phyloP scores from a whole-genome alignment of 2,888 invertebrate genomes.

The Caenorhabditis virilis region DNA sequence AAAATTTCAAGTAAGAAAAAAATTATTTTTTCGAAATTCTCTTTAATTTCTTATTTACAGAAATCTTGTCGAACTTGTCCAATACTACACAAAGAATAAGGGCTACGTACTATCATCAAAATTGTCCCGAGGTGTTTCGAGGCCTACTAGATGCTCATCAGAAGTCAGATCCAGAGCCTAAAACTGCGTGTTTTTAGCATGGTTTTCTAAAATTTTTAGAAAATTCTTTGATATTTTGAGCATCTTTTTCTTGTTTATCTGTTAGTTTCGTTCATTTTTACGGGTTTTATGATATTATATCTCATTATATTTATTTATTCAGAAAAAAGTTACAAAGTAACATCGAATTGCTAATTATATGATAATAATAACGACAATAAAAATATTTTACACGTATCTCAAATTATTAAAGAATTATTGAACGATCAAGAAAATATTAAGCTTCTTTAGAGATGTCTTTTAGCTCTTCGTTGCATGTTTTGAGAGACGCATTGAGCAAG shows the following conservation, averaged over 20 bases:
- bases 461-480: slow-evolving; percentile 13
- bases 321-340: not conserved
- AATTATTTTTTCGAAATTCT: not conserved
- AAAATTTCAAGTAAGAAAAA: slow-evolving; percentile 15
- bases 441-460: slow-evolving; percentile 4
- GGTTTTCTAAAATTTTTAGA: no score
- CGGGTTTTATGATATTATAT: not conserved
- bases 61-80: slow-evolving; percentile 42
- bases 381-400: not conserved
- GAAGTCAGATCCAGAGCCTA: slow-evolving; percentile 1
- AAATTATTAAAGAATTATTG: no score
- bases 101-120: slow-evolving; percentile 37
- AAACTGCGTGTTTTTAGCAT: no score
- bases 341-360: not conserved
- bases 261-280: no score
- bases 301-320: not conserved
- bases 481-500: slow-evolving; percentile 35
- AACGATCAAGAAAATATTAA: no score
- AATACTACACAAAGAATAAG: slow-evolving; percentile 46
- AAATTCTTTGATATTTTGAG: no score
- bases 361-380: not conserved
- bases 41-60: slow-evolving; percentile 21
- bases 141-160: not conserved
- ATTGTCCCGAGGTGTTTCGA: slow-evolving; percentile 31
- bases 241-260: no score